Conservation (phyloP, 2,888 invertebrate species). For the Dicycla oo region DNA sequence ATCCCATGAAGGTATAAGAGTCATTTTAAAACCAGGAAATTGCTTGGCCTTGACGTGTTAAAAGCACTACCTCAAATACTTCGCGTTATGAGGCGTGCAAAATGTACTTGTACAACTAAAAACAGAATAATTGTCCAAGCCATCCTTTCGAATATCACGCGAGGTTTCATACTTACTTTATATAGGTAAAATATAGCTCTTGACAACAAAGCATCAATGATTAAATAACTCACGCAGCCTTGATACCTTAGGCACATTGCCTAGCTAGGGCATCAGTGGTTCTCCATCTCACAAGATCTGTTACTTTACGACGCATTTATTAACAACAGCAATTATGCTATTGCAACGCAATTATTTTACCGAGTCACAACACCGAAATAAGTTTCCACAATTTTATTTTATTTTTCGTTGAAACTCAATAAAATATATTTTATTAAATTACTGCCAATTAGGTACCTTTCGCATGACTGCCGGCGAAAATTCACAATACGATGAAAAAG, state of each 20-base stretch:
- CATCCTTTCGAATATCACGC: too few relatives aligned
- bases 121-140: background rate
- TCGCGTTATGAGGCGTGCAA: too few relatives aligned
- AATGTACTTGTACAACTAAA: too few relatives aligned
- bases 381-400: background rate
- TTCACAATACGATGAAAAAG: constrained; percentile 11
- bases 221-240: background rate
- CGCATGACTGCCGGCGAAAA: background rate
- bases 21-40: too few relatives aligned
- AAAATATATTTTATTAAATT: constrained; percentile 10
- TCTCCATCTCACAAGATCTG: background rate
- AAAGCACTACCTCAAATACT: too few relatives aligned
- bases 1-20: too few relatives aligned
- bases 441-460: constrained; percentile 25
- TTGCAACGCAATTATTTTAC: constrained; percentile 5
- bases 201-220: background rate
- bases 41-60: too few relatives aligned
- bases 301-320: constrained; percentile 11
- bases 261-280: too few relatives aligned
- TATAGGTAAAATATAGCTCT: background rate
- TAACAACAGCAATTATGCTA: too few relatives aligned
- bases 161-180: background rate
- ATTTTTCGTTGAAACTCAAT: constrained; percentile 1
- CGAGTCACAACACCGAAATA: background rate
- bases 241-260: background rate